Evolutionary conservation across 2,888 invertebrate genomes (phyloP), one percentile per base, ranked within the genome.

Genomic region (Troides helena): DNA sequence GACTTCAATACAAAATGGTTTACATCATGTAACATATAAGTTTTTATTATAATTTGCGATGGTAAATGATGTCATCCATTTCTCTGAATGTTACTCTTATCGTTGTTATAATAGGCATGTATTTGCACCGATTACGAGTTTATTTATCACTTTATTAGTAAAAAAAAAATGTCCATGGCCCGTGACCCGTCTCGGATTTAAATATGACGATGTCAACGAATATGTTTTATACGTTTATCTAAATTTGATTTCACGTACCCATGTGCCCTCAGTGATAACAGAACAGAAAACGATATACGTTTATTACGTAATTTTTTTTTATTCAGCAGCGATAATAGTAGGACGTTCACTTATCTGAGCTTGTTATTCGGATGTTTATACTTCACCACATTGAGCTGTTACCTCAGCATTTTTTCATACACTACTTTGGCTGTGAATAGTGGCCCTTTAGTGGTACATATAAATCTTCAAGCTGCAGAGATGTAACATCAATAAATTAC

Each of bases 201-300:
- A 50, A 63, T 68, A 68, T 68, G 43, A 64, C 50, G n/a, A 50
- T 17, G 23, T 17, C n/a, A 36, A 50, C 17, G 17, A 14, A 50
- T 50, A 50, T 17, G 10, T n/a, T 30, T 39, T 57, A 68, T 68
- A 59, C n/a, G 57, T 58, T 65, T 66, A 69, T 69, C 58, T 50
- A 57, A 62, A 62, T 21, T 58, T 62, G 65, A 69, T 69, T 66
- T 62, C 10, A 50, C 57, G 50, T 62, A 69, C 50, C 57, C n/a
- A 61, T 65, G 57, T 50, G 62, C 57, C 30, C 57, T 30, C 57
- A 30, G 39, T 58, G 58, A 62, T 68, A 63, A 62, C 58, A 57
- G 50, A 50, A 50, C 50, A 50, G 17, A 50, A 50, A 50, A 12
- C 4, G n/a, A 57, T 7, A 23, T 21, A 57, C 12, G 57, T 21